Percentiles rank a stretch among this genome's conserved stretches.
Conservation (phyloP, 2,797 vertebrate species). For the Craterocephalus amniculus region DNA sequence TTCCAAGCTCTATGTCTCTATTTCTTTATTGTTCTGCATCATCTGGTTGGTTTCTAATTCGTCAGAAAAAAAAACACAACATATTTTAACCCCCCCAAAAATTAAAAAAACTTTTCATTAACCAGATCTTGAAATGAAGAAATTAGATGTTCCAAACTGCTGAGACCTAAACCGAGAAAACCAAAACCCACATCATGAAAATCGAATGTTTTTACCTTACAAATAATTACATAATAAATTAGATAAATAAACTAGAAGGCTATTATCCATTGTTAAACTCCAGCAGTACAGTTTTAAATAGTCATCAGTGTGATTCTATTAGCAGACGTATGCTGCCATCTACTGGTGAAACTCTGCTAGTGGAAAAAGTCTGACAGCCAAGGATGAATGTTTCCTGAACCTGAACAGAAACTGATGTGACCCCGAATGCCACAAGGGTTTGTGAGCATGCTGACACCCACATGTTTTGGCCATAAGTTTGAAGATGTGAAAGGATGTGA, state of each 20-base stretch:
- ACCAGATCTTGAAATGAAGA: not conserved
- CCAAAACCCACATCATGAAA: not conserved
- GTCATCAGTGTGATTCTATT: not conserved
- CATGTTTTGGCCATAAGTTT: too few species aligned
- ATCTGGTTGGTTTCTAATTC: too few species aligned
- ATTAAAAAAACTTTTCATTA: not conserved
- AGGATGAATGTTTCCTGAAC: not conserved
- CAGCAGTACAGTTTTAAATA: not conserved
- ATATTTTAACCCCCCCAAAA: not conserved
- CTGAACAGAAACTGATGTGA: not conserved
- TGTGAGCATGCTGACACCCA: not conserved
- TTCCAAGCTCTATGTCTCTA: not conserved
- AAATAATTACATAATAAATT: not conserved
- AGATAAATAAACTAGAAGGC: not conserved
- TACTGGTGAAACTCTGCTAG: conserved; percentile 20
- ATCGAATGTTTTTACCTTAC: not conserved
- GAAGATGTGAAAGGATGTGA: not conserved
- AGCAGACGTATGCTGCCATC: conserved; percentile 12
- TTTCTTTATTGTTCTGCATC: not conserved
- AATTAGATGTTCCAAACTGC: not conserved
- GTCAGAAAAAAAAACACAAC: too few species aligned
- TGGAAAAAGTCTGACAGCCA: not conserved
- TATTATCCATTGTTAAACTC: not conserved
- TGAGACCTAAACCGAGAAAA: not conserved
- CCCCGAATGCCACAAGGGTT: not conserved